phyloP scores from a whole-genome alignment of 2,888 invertebrate species.

The Balanococcus diminutus region DNA sequence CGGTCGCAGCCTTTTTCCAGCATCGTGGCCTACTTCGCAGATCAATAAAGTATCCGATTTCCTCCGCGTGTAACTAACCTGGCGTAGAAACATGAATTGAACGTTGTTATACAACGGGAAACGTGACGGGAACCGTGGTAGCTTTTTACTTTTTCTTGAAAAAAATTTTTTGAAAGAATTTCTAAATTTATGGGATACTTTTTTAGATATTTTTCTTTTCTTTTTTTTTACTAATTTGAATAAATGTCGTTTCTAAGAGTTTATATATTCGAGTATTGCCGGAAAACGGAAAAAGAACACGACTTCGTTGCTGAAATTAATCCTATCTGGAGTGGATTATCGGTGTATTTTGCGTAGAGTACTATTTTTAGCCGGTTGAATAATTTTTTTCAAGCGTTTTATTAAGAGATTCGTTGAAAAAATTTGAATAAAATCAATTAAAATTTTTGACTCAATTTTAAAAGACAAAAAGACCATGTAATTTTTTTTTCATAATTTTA shows the following conservation, averaged over 20 bases:
- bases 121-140: background rate
- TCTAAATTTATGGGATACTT: background rate
- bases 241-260: background rate
- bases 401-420: too few species aligned
- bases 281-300: background rate
- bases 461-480: too few species aligned
- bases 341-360: background rate
- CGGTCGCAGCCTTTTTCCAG: background rate
- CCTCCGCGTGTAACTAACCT: slow-evolving; percentile 9
- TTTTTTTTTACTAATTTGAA: background rate
- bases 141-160: background rate
- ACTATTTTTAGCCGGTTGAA: background rate
- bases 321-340: background rate
- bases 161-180: background rate
- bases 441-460: too few species aligned
- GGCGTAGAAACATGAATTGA: slow-evolving; percentile 20
- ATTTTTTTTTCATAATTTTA: too few species aligned
- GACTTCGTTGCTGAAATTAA: background rate
- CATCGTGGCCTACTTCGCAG: slow-evolving; percentile 14
- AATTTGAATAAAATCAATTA: too few species aligned
- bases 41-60: slow-evolving; percentile 31
- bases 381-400: background rate
- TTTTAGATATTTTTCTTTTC: background rate
- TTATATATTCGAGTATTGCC: too few species aligned
- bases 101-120: background rate